A percentile compares a stretch with the other conserved stretches of the same genome.
These are phyloP conservation scores for Apistogramma diplotaenia DNA, from an alignment of 2,113 vertebrate genomes.

Conservation along the genomic window DNA sequence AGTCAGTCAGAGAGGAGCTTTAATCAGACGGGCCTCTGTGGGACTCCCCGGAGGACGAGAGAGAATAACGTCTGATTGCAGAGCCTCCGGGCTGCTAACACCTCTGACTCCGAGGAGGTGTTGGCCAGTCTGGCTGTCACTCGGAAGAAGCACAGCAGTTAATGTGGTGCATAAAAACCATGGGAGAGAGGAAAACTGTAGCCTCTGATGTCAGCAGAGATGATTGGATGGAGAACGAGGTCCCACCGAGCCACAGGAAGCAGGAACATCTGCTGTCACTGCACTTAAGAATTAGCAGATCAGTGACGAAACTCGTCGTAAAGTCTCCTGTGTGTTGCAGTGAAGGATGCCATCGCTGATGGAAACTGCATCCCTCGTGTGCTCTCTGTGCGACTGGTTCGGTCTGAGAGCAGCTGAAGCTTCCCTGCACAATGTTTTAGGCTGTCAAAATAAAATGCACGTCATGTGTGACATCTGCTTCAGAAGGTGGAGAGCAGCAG, in stretches of 20 bases:
- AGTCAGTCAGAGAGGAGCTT: slow-evolving; percentile 52
- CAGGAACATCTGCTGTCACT: not conserved
- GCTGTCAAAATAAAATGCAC: not conserved
- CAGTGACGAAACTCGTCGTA: not conserved
- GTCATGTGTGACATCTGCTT: not conserved
- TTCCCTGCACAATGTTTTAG: not conserved
- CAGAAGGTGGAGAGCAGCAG: not conserved
- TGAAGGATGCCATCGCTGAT: slow-evolving; percentile 16
- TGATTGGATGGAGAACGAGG: not conserved
- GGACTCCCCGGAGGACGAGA: slow-evolving; percentile 45
- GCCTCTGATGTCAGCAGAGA: not conserved
- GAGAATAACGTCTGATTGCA: slow-evolving; percentile 54
- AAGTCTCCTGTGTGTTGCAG: not conserved
- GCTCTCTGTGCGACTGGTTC: not conserved
- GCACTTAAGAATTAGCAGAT: not conserved
- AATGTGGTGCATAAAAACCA: slow-evolving; percentile 23
- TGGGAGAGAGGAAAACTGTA: not conserved
- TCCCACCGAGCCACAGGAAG: not conserved
- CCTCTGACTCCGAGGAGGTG: slow-evolving; percentile 28
- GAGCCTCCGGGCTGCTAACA: slow-evolving; percentile 26
- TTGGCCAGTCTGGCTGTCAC: slow-evolving; percentile 35
- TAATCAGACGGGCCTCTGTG: slow-evolving; percentile 55
- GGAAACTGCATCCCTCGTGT: not conserved
- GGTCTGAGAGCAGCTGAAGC: not conserved
- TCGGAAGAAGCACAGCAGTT: slow-evolving; percentile 4